Base-by-base conservation (phyloP, 2,888 invertebrate genomes). In the Rhimphoctona megacephalus region DNA sequence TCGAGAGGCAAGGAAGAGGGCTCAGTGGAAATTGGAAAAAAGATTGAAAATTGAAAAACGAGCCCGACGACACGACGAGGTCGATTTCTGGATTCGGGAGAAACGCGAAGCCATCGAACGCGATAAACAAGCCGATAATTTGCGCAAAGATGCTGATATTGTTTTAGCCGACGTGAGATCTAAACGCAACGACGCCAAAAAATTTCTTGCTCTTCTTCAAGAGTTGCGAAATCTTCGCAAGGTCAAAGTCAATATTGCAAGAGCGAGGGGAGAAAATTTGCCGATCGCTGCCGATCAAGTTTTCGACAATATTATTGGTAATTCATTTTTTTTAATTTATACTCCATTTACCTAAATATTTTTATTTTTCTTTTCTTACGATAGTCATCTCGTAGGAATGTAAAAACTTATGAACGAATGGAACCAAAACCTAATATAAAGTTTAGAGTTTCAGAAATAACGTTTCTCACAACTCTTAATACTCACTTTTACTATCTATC, bases 151-250 rank as follows among this genome's bases (percentile, higher is more conserved):
- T 91, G 97, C 97, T 0, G 97, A 97, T 92, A 94, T 95, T 85
- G 95, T 97, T 11, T 94, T 98, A 6, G 95, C 96, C 78, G 97
- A 97, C 90, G 97, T 97, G 0, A 95, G 96, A 8, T 95, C 96
- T 86, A 97, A 97, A 92, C 96, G 97, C 90, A 95, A 95, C 30
- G 97, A 97, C 91, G 96, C 97, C 0, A 96, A 96, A 88, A 96
- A 96, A 90, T 96, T 96, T 90, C 92, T 97, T 2, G 95, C 95
- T 0, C 94, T 97, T 81, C 94, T 97, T 52, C 95, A 96, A 30
- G 96, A 96, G 0, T 92, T 98, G 36, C 92, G 95, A 30, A 97
- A 96, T 92, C 94, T 98, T 33, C 95, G 97, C 76, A 95, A 94
- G 81, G 95, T 97, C 0, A 94, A 97, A 83, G 95, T 95, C 88